phyloP scores from a whole-genome alignment of 2,888 invertebrate genomes.

The Antheraea assamensis region DNA sequence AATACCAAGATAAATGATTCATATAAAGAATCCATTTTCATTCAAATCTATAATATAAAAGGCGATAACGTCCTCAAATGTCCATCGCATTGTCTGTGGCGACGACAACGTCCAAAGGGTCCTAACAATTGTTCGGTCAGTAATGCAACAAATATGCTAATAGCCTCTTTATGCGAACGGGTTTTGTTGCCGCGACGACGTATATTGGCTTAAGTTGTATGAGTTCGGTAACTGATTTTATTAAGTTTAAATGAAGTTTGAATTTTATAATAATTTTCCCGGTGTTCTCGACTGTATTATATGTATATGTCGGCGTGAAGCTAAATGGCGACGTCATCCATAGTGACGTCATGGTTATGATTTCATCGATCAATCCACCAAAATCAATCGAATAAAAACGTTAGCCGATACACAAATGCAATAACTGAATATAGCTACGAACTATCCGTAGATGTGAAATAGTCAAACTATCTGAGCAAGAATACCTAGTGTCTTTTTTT shows the following conservation, averaged over 20 bases:
- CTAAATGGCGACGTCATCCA: too few species aligned
- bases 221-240: slow-evolving; percentile 62
- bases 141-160: slow-evolving; percentile 74
- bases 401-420: too few species aligned
- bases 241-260: slow-evolving; percentile 18
- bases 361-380: too few species aligned
- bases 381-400: too few species aligned
- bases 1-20: neutral
- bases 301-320: too few species aligned
- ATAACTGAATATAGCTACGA: too few species aligned
- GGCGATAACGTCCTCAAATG: slow-evolving; percentile 10
- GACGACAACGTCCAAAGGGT: slow-evolving; percentile 35
- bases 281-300: neutral
- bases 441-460: too few species aligned
- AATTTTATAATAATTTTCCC: neutral
- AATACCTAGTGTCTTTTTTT: too few species aligned
- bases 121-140: slow-evolving; percentile 50
- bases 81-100: slow-evolving; percentile 3
- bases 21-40: slow-evolving; percentile 9
- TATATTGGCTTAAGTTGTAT: slow-evolving; percentile 48
- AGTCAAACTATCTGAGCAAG: too few species aligned
- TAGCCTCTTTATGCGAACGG: slow-evolving; percentile 59
- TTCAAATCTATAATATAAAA: neutral
- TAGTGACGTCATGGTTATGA: too few species aligned
- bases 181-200: slow-evolving; percentile 50